A percentile compares a stretch with the other conserved stretches of the same genome.
Conservation (phyloP, 2,888 invertebrate species). For the Catocala fraxini region DNA sequence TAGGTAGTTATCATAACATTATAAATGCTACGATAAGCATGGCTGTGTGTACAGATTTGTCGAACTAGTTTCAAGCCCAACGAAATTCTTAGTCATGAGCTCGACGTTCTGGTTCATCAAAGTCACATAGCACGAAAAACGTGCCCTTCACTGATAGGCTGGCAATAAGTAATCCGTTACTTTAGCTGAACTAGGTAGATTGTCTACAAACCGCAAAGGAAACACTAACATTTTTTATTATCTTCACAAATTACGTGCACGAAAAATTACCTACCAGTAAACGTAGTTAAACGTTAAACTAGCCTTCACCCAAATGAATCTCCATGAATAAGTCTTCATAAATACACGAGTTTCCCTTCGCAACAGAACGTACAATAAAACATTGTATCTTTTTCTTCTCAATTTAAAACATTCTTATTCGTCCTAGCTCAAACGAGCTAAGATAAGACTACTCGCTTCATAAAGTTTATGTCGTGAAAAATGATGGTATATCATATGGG, state of each 20-base stretch:
- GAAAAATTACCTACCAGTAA: neutral
- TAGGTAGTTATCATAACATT: no score
- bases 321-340: neutral
- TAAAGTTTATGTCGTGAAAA: conserved; percentile 65
- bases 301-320: neutral
- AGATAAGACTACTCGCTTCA: conserved; percentile 64
- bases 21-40: no score
- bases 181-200: no score
- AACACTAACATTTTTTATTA: neutral
- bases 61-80: no score
- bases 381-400: conserved; percentile 18
- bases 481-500: conserved; percentile 57
- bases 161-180: no score
- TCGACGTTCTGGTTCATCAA: no score
- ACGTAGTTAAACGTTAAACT: neutral
- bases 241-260: neutral
- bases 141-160: no score
- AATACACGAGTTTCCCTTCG: neutral
- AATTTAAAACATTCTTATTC: conserved; percentile 38
- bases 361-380: conserved; percentile 7
- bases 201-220: no score
- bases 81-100: no score
- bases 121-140: no score
- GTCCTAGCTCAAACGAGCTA: conserved; percentile 36
- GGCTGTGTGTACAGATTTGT: no score